Base-by-base conservation (phyloP, 2,113 vertebrate genomes). In the Prochilodus magdalenae region DNA sequence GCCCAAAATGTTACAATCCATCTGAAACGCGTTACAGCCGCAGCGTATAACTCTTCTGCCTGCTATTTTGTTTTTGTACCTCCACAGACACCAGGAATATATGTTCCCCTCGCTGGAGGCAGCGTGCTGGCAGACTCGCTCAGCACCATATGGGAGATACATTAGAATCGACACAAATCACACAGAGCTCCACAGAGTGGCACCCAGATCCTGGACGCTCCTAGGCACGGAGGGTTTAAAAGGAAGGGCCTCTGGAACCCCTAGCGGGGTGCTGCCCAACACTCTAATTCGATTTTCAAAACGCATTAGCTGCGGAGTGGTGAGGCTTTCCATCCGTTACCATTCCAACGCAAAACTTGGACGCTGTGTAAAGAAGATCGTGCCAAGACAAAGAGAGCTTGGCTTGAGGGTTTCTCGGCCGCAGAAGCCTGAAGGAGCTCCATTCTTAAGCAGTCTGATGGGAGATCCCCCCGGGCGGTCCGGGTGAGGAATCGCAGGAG, bases 131-230 rank as follows among this genome's bases (percentile, higher is more conserved):
- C 55, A 55, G 10, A 30, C 29, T 75, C 26, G 49, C 57, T 81
- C 62, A 10, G 29, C 73, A 87, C 72, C 91, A 93, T 90, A 91
- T 93, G 92, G 90, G 86, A 88, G 90, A 91, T 77, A 87, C 87
- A 92, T 93, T 89, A 91, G 84, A 86, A 84, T 72, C 82, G 24
- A 84, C 88, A 92, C 90, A 91, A 91, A 93, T 93, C 90, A 91
- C 44, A 26, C 84, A 76, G 73, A 62, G 81, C 84, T 86, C 87
- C 79, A 87, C 36, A 81, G 13, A 22, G 85, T 84, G 65, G 83
- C 83, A 79, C 57, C 79, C 77, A 82, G 86, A 88, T 89, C 88
- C 90, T 90, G 84, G 88, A 90, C 84, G 80, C 83, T 88, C 78
- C 84, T 86, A 70, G 75, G 83, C 85, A 81, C 26, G 74, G 83